Evolutionary conservation across 2,113 vertebrate genomes (phyloP), one percentile per base, ranked within the genome.

Genomic region (Heterocephalus glaber): DNA sequence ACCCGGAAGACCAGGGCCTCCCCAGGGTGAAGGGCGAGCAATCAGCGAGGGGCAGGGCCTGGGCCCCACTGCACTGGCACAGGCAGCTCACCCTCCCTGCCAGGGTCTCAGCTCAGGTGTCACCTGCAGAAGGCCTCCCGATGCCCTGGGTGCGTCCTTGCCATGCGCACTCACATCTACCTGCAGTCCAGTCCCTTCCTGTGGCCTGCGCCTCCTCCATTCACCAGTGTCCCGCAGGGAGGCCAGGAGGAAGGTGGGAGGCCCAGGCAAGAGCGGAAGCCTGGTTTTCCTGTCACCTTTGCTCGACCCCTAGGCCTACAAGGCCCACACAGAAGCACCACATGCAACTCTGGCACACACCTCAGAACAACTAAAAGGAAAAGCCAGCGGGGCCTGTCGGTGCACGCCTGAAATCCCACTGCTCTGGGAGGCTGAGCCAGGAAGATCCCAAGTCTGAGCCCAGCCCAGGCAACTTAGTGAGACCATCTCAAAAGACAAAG

Each of bases 241-340:
- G 65, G 33, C 65, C 65, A 35, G 65, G 16, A 66, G 65, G 65
- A 66, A 35, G 35, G 47, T 17, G 3, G 33, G 33, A 30, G 16
- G 65, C 65, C 33, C 65, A 17, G 65, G 14, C 65, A 35, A 33
- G 16, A 66, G 65, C 14, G 6, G 22, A 72, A 41, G 70, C 7
- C 22, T 1, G 1, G 1, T 61, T 35, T 17, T 3, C n/a, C 28
- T 38, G 11, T 9, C 30, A 7, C 19, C n/a, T 76, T 19, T 14
- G 10, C 1, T 13, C 2, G 24, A 54, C 5, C 22, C 30, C 60
- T 5, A 0, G 70, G 76, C 19, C 7, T 33, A 35, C 44, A 33
- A 28, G 33, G 24, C 38, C 19, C 22, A 90, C 47, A 20, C 3
- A 3, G 35, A 12, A 33, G 11, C 54, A 35, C 5, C 54, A 24